These are phyloP conservation scores for Macrosoma leucophasiata DNA, from an alignment of 2,888 invertebrate species.

Conservation along the genomic window DNA sequence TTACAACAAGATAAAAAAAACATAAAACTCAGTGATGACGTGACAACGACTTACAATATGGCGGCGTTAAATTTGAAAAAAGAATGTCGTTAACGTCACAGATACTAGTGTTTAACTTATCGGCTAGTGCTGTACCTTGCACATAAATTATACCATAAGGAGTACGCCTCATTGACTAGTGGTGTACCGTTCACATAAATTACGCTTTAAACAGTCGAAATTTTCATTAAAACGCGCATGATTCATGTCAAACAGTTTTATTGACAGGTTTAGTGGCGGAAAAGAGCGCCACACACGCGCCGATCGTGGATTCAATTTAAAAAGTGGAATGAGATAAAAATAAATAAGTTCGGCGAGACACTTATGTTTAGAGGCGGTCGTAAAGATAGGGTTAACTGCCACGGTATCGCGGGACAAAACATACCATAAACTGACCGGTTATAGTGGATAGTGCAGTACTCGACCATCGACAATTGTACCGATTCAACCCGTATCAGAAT, in stretches of 20 bases:
- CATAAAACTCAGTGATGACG: constrained; percentile 41
- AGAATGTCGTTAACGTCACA: constrained; percentile 44
- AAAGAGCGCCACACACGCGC: constrained; percentile 67
- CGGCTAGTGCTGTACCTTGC: constrained; percentile 53
- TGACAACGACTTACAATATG: constrained; percentile 55
- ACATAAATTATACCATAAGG: constrained; percentile 61
- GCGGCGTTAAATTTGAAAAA: constrained; percentile 50
- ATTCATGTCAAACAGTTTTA: constrained; percentile 57
- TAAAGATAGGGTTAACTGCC: constrained; percentile 76
- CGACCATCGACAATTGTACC: no score
- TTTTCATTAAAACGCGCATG: constrained; percentile 63
- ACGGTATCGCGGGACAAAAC: constrained; percentile 69
- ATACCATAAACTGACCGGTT: constrained; percentile 71
- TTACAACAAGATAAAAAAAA: constrained; percentile 7
- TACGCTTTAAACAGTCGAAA: constrained; percentile 60
- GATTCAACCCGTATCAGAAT: no score
- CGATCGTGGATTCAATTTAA: constrained; percentile 71
- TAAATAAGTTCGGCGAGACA: constrained; percentile 73
- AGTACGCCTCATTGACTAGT: constrained; percentile 56
- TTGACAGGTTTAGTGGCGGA: constrained; percentile 67
- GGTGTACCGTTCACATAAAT: constrained; percentile 58
- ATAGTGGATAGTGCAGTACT: constrained; percentile 52
- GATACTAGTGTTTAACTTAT: constrained; percentile 50
- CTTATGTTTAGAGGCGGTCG: constrained; percentile 73
- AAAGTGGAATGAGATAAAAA: constrained; percentile 74